These are phyloP conservation scores for Ophion ellenae DNA, from an alignment of 2,888 invertebrate species.

Conservation along the genomic window DNA sequence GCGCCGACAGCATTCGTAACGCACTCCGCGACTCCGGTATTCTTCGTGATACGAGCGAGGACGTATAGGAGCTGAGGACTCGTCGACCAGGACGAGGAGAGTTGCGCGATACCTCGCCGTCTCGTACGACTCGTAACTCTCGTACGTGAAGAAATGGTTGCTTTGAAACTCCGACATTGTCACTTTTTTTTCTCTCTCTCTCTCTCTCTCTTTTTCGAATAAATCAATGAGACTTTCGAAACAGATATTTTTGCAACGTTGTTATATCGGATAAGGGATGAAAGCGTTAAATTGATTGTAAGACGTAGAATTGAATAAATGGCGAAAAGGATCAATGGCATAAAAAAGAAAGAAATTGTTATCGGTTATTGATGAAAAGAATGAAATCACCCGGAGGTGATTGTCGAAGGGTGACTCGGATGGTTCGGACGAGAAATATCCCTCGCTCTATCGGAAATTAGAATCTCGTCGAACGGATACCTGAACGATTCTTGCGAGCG, in stretches of 20 bases:
- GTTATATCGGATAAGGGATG: neutral
- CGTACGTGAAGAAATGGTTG: conserved; percentile 15
- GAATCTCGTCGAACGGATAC: conserved; percentile 61
- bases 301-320: conserved; percentile 9
- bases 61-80: conserved; percentile 55
- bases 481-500: conserved; percentile 50
- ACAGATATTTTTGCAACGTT: neutral
- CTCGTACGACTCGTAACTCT: conserved; percentile 22
- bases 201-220: conserved; percentile 6
- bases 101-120: conserved; percentile 15
- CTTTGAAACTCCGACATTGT: conserved; percentile 52
- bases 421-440: conserved; percentile 38
- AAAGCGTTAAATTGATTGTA: neutral
- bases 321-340: neutral
- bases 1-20: conserved; percentile 77
- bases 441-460: conserved; percentile 68
- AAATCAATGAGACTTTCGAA: conserved; percentile 6
- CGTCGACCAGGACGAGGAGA: conserved; percentile 21
- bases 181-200: conserved; percentile 25
- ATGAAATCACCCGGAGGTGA: conserved; percentile 34
- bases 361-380: conserved; percentile 45
- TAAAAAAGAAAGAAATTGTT: conserved; percentile 6
- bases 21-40: conserved; percentile 78
- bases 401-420: conserved; percentile 43
- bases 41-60: conserved; percentile 72